These are phyloP conservation scores for Mus caroli DNA, from an alignment of 2,797 vertebrate species.

Conservation along the genomic window DNA sequence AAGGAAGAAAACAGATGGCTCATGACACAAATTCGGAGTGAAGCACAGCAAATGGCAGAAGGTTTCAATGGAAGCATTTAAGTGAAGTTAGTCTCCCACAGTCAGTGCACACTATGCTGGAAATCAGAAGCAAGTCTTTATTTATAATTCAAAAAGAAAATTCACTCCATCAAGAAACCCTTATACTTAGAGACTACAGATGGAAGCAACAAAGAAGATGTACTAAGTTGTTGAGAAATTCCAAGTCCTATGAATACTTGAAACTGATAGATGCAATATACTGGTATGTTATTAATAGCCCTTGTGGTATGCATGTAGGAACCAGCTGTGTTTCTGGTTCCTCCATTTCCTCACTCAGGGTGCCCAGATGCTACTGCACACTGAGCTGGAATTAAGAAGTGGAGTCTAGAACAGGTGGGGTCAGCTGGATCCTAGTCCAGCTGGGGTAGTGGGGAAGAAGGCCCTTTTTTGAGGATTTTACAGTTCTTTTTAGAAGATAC, in stretches of 20 bases:
- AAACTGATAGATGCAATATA: background rate
- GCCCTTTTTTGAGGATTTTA: background rate
- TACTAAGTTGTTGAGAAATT: background rate
- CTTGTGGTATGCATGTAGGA: background rate
- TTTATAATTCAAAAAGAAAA: background rate
- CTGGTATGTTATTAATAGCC: background rate
- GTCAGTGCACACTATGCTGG: background rate
- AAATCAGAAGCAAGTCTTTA: slow-evolving; percentile 23
- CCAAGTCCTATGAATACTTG: background rate
- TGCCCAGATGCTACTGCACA: background rate
- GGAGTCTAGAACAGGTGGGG: background rate
- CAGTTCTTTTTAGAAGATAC: background rate
- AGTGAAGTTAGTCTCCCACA: background rate
- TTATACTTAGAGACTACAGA: background rate
- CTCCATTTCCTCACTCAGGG: too few species aligned
- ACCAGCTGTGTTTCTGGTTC: too few species aligned
- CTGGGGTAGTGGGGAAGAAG: background rate
- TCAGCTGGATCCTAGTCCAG: background rate
- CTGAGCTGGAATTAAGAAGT: background rate
- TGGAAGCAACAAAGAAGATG: background rate
- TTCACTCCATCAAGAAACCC: background rate
- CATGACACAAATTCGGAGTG: background rate
- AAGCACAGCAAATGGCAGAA: background rate
- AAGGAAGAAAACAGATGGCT: slow-evolving; percentile 3
- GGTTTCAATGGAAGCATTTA: background rate